Percentiles rank a stretch among this genome's conserved stretches.
These are phyloP conservation scores for Paramormyrops hopkinsi DNA, from an alignment of 2,797 vertebrate genomes.

Conservation along the genomic window DNA sequence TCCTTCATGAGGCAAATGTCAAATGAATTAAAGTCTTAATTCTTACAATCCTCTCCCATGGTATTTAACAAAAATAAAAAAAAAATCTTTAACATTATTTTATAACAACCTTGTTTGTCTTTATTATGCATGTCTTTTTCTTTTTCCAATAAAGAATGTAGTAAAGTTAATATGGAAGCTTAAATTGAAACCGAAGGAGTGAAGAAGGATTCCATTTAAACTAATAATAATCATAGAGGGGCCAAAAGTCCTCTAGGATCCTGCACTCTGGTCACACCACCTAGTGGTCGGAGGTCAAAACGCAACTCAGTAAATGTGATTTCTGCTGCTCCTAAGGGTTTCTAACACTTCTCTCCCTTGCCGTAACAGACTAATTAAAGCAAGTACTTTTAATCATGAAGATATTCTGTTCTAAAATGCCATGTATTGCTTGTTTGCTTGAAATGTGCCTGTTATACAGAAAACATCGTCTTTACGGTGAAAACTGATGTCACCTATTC, in stretches of 20 bases:
- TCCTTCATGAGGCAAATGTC: conserved; percentile 72
- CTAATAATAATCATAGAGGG: not conserved
- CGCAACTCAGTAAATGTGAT: not conserved
- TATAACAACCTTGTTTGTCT: conserved; percentile 19
- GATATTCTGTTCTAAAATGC: not conserved
- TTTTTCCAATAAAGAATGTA: not conserved
- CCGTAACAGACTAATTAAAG: not conserved
- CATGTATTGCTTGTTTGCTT: not conserved
- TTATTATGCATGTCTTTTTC: not conserved
- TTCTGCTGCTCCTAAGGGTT: not conserved
- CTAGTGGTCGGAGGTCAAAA: not conserved
- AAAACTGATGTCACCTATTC: not conserved
- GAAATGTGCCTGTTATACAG: not conserved
- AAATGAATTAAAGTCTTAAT: conserved; percentile 66
- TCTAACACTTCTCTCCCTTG: not conserved
- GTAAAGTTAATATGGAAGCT: not conserved
- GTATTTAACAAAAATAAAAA: conserved; percentile 67
- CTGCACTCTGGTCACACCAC: not conserved
- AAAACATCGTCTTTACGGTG: not conserved
- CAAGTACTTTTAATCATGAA: not conserved
- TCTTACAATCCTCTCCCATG: conserved; percentile 72
- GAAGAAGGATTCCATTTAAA: not conserved
- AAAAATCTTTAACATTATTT: conserved; percentile 37
- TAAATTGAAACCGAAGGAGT: not conserved
- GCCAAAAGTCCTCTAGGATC: not conserved